Percentiles rank a stretch among this genome's conserved stretches.
Conservation (phyloP, 2,113 vertebrate species). For the Psittacula cyanocephala region DNA sequence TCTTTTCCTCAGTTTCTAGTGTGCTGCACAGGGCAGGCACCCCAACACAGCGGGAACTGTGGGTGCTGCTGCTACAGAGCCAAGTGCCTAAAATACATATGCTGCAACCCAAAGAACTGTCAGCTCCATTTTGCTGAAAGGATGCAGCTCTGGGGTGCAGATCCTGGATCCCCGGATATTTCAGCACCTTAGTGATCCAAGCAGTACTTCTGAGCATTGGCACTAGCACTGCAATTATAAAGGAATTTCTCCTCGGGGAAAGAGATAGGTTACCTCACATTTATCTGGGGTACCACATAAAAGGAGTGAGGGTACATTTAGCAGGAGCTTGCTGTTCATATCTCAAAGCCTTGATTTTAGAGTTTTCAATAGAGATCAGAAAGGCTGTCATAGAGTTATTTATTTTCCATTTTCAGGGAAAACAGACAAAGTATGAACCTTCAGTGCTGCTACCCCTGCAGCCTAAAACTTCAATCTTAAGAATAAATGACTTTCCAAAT, state of each 20-base stretch:
- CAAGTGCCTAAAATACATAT: background rate
- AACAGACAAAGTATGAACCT: background rate
- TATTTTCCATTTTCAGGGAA: constrained; percentile 15
- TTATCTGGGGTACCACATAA: background rate
- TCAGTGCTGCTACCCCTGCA: background rate
- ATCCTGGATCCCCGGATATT: background rate
- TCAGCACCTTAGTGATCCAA: background rate
- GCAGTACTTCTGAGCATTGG: background rate
- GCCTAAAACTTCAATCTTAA: background rate
- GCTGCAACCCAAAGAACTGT: background rate
- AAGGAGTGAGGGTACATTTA: background rate
- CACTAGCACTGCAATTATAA: background rate
- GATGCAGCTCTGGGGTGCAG: background rate
- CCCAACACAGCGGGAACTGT: accelerated
- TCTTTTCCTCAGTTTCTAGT: background rate
- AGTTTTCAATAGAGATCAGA: background rate
- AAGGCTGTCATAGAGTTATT: background rate
- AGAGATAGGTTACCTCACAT: background rate
- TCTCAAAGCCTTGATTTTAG: background rate
- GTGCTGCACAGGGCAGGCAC: background rate
- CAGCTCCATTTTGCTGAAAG: background rate
- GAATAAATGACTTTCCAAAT: background rate
- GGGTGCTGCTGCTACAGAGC: background rate
- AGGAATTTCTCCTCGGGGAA: background rate
- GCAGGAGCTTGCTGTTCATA: background rate